Evolutionary conservation across 2,797 vertebrate species (phyloP).

Genomic region (Avahi laniger): DNA sequence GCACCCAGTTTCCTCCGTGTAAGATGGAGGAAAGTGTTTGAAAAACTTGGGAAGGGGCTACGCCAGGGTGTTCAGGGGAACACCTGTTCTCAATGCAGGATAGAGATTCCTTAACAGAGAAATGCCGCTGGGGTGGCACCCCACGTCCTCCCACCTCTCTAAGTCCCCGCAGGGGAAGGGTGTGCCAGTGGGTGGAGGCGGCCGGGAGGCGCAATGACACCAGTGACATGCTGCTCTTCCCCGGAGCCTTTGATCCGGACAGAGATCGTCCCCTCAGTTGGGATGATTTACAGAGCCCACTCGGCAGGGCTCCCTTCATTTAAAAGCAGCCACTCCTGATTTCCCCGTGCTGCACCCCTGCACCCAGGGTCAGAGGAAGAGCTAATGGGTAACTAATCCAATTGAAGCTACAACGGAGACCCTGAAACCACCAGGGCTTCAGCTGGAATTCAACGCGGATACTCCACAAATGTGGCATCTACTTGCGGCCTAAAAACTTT

Average conservation of each 20-base stretch:
- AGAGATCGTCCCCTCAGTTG: background rate
- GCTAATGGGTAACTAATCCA: slow-evolving; percentile 32
- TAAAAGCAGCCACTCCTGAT: slow-evolving; percentile 13
- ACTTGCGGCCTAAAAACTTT: background rate
- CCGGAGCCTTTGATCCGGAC: slow-evolving; percentile 27
- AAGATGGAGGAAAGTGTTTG: background rate
- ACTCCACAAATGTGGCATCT: background rate
- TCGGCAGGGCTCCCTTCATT: background rate
- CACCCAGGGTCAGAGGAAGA: slow-evolving; percentile 3
- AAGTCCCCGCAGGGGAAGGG: background rate
- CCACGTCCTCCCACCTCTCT: background rate
- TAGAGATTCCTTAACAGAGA: background rate
- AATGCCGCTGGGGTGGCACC: background rate
- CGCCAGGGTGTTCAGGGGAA: background rate
- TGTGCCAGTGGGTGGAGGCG: background rate
- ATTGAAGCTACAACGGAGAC: background rate
- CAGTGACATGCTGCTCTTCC: background rate
- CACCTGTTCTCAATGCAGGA: background rate
- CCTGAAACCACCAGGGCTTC: background rate
- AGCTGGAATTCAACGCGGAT: slow-evolving; percentile 23
- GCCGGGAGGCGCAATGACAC: background rate
- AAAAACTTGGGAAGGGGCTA: background rate
- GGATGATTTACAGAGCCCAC: slow-evolving; percentile 44
- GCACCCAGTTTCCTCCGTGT: background rate
- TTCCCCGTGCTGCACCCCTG: background rate